Conservation (phyloP, 2,797 vertebrate species). For the Falco cherrug region DNA sequence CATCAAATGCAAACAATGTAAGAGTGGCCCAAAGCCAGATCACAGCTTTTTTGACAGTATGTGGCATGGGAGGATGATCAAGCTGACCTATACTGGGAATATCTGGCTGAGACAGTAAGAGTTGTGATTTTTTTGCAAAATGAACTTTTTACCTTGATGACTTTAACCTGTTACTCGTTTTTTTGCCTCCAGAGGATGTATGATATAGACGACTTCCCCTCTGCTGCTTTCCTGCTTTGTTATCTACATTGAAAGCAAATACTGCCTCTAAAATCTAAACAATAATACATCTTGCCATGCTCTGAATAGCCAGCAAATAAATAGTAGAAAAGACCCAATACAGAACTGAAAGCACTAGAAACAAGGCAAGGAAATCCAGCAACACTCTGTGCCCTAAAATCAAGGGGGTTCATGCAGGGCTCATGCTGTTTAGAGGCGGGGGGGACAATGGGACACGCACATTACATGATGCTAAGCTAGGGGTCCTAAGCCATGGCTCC, state of each 20-base stretch:
- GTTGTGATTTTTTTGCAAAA: neutral
- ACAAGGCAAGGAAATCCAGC: neutral
- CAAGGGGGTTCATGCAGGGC: neutral
- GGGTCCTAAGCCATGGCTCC: neutral
- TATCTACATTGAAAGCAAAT: neutral
- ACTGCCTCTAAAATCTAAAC: neutral
- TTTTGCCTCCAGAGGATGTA: neutral
- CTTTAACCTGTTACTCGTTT: neutral
- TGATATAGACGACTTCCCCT: neutral
- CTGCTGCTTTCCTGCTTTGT: neutral
- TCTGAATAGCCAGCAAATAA: neutral
- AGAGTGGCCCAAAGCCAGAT: neutral
- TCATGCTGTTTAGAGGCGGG: slow-evolving; percentile 1
- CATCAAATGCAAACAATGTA: neutral
- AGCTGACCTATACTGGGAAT: neutral
- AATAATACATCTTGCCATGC: neutral
- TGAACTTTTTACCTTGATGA: neutral
- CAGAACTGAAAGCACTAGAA: neutral
- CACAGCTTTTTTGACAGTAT: neutral
- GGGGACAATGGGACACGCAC: neutral
- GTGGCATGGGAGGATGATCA: neutral
- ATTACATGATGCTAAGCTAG: neutral
- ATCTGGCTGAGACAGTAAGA: neutral
- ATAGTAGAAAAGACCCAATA: neutral
- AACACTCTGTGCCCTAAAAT: neutral